Evolutionary conservation across 2,888 invertebrate species (phyloP), one percentile per base, ranked within the genome.

Genomic region (Apantesis nais): DNA sequence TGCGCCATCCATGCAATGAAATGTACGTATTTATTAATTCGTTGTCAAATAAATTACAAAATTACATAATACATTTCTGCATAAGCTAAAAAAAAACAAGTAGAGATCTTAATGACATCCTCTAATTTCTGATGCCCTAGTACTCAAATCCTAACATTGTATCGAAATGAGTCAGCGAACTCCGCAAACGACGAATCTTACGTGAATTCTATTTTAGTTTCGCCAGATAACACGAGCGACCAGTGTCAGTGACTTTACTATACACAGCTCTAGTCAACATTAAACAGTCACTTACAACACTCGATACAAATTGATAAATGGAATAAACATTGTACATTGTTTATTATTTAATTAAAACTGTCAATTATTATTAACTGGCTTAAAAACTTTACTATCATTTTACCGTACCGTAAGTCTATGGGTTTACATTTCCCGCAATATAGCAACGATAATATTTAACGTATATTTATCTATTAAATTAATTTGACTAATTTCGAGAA

Each of bases 201-300:
- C 83, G 79, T 80, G 81, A 78, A 82, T 81, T 83, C 87, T 87
- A 87, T 87, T 87, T 87, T 83, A 82, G 85, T 81, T 71, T 34
- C 67, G 31, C 70, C 74, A 84, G 84, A 83, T 86, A 86, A 80
- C 81, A 79, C 44, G 16, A 58, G 48, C 60, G 68, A 66, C 74
- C 16, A 73, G 79, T 84, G 86, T 86, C 87, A 86, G 78, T 86
- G 86, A 85, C 87, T 85, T 75, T 62, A 19, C 25, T 25, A 63
- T 37, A 62, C 41, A 66, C 64, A 75, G 64, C 62, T 60, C 63
- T 60, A 52, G 68, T 73, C 73, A 60, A 62, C 58, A 62, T 62
- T 62, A 62, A 62, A 78, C 75, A 31, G 52, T 72, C 68, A 73
- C 78, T 63, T 69, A 72, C 71, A 25, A 67, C 67, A 65, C 25